Evolutionary conservation across 2,888 invertebrate species (phyloP).

Genomic region (Alviniconcha strummeri): DNA sequence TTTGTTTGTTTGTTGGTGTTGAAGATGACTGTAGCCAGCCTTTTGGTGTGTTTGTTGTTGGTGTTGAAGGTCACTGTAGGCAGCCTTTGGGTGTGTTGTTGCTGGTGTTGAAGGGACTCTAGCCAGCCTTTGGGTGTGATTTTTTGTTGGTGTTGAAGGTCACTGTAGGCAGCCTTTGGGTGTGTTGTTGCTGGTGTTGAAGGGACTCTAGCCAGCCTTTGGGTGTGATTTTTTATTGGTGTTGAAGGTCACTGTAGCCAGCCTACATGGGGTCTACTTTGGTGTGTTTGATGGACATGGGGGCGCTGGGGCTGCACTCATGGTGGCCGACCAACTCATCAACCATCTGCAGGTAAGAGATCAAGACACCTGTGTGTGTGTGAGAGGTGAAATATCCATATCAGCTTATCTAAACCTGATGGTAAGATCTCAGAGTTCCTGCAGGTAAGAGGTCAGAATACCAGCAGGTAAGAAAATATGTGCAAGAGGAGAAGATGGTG

Average conservation of each 20-base stretch:
- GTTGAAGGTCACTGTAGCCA: conserved; percentile 14
- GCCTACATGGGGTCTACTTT: conserved; percentile 83
- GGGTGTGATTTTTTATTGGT: not conserved
- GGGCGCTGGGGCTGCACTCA: conserved; percentile 85
- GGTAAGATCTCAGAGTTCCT: not conserved
- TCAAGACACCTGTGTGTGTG: too few species aligned
- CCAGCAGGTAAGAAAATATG: too few species aligned
- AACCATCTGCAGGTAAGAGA: conserved; percentile 82
- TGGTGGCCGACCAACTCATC: conserved; percentile 85
- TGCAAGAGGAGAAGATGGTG: too few species aligned
- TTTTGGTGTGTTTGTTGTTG: not conserved
- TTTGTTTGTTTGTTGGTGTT: too few species aligned
- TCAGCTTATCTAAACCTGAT: too few species aligned
- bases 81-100: not conserved
- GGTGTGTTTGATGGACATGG: conserved; percentile 92
- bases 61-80: not conserved
- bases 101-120: too few species aligned
- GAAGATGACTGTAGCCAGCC: too few species aligned
- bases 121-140: conserved; percentile 78
- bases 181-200: not conserved
- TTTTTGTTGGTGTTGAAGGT: not conserved
- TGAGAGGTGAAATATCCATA: too few species aligned
- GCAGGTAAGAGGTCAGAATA: not conserved
- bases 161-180: not conserved
- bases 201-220: too few species aligned